These are phyloP conservation scores for Ophioninae sp. DNA, from an alignment of 2,888 invertebrate genomes.

Conservation along the genomic window DNA sequence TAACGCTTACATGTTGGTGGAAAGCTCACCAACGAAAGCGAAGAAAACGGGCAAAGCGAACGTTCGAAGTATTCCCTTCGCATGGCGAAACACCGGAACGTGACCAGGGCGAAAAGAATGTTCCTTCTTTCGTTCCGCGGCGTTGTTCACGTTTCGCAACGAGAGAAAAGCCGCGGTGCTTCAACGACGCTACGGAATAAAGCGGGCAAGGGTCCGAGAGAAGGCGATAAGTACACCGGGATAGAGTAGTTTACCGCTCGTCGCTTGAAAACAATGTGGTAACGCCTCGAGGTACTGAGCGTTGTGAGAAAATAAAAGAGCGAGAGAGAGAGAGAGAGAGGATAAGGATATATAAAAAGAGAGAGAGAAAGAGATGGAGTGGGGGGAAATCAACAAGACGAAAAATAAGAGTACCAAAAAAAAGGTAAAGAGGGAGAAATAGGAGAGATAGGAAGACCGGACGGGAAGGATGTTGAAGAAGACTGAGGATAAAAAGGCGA, in stretches of 20 bases:
- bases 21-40: slow-evolving; percentile 1
- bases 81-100: slow-evolving; percentile 51
- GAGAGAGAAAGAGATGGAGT: slow-evolving; percentile 16
- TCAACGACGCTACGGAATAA: slow-evolving; percentile 28
- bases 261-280: slow-evolving; percentile 64
- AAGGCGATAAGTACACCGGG: slow-evolving; percentile 63
- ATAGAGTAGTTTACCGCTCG: slow-evolving; percentile 63
- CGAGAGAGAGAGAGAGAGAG: slow-evolving; percentile 32
- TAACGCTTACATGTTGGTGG: not conserved
- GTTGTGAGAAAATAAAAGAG: slow-evolving; percentile 35
- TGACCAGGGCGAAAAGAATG: slow-evolving; percentile 60
- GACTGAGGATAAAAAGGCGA: slow-evolving; percentile 6
- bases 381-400: not conserved
- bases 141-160: slow-evolving; percentile 27
- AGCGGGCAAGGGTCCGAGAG: slow-evolving; percentile 7
- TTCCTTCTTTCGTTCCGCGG: slow-evolving; percentile 36
- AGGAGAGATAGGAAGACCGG: not conserved
- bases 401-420: not conserved
- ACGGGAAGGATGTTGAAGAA: not conserved
- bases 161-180: slow-evolving; percentile 9
- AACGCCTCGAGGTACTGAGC: slow-evolving; percentile 51
- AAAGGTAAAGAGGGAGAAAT: not conserved
- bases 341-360: too few relatives aligned
- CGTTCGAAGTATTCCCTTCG: slow-evolving; percentile 21
- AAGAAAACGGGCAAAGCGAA: slow-evolving; percentile 24